phyloP scores from a whole-genome alignment of 2,888 invertebrate species.

The Lordiphosa fenestrarum region DNA sequence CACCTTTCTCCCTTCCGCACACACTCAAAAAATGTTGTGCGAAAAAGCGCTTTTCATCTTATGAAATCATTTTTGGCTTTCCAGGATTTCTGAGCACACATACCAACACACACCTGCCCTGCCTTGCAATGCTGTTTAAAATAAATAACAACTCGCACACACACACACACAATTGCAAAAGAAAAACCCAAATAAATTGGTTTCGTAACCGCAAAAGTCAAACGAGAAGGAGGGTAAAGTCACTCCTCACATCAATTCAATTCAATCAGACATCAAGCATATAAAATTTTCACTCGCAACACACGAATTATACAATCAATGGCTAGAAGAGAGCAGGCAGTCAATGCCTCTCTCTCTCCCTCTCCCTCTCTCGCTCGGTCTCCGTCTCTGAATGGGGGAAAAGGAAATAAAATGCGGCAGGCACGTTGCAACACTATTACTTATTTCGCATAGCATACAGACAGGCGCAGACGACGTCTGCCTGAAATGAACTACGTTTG shows the following conservation, averaged over 20 bases:
- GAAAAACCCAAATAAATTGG: conserved; percentile 75
- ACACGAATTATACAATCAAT: conserved; percentile 70
- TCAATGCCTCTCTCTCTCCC: conserved; percentile 2
- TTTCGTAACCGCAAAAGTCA: conserved; percentile 77
- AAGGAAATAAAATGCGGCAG: conserved; percentile 75
- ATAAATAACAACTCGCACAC: conserved; percentile 62
- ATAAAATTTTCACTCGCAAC: conserved; percentile 67
- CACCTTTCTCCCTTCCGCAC: neutral
- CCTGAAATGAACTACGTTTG: conserved; percentile 65
- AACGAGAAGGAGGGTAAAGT: conserved; percentile 42
- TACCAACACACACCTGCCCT: conserved; percentile 33
- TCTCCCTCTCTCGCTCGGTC: neutral
- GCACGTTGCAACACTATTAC: conserved; percentile 78
- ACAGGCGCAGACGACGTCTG: conserved; percentile 50
- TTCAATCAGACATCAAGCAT: conserved; percentile 77
- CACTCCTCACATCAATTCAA: conserved; percentile 69
- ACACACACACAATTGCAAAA: conserved; percentile 16
- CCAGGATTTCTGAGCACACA: conserved; percentile 53
- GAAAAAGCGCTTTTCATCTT: conserved; percentile 65
- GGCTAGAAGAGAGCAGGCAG: conserved; percentile 31
- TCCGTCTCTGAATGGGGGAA: conserved; percentile 33
- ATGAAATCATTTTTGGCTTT: conserved; percentile 63
- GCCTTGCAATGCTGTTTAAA: conserved; percentile 59
- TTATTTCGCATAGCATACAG: conserved; percentile 62
- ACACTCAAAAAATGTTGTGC: conserved; percentile 38